phyloP scores from a whole-genome alignment of 1,140 invertebrate genomes.

The Vollenhovia emeryi region DNA sequence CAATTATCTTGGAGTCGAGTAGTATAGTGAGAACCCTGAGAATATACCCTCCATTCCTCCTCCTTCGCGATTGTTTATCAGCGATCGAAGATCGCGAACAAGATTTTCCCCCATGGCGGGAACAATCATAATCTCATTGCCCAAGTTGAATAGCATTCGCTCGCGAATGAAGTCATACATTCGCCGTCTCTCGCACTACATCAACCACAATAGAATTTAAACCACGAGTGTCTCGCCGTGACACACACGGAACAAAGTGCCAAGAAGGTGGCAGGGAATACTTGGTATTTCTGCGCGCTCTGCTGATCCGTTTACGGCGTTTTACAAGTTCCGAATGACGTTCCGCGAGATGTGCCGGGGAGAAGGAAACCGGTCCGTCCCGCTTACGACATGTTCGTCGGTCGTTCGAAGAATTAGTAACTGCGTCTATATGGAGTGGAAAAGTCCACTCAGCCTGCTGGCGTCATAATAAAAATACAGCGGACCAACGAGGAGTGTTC shows the following conservation, averaged over 20 bases:
- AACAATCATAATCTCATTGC: slow-evolving; percentile 36
- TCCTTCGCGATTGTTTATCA: background rate
- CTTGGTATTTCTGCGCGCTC: slow-evolving; percentile 11
- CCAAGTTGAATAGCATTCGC: slow-evolving; percentile 8
- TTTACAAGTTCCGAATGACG: background rate
- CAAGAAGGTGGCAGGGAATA: slow-evolving; percentile 31
- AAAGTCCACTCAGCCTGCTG: slow-evolving; percentile 46
- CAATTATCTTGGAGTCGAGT: slow-evolving; percentile 1
- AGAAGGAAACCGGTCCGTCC: background rate
- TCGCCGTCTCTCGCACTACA: background rate
- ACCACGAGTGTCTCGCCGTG: slow-evolving; percentile 9
- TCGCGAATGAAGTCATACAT: slow-evolving; percentile 5
- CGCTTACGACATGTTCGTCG: slow-evolving; percentile 13
- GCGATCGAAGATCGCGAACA: slow-evolving; percentile 2
- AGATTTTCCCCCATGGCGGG: background rate
- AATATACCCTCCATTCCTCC: background rate
- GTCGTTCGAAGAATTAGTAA: slow-evolving; percentile 62
- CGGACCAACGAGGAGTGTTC: slow-evolving; percentile 31
- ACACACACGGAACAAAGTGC: background rate
- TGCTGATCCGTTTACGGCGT: background rate
- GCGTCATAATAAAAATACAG: slow-evolving; percentile 69
- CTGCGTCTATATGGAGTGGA: background rate
- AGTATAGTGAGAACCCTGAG: background rate
- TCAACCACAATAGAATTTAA: slow-evolving; percentile 22
- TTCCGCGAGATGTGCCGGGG: no score